Evolutionary conservation across 35 echinoderm and acorn worm genomes (phyloP).

Genomic region (Apostichopus japonicus): DNA sequence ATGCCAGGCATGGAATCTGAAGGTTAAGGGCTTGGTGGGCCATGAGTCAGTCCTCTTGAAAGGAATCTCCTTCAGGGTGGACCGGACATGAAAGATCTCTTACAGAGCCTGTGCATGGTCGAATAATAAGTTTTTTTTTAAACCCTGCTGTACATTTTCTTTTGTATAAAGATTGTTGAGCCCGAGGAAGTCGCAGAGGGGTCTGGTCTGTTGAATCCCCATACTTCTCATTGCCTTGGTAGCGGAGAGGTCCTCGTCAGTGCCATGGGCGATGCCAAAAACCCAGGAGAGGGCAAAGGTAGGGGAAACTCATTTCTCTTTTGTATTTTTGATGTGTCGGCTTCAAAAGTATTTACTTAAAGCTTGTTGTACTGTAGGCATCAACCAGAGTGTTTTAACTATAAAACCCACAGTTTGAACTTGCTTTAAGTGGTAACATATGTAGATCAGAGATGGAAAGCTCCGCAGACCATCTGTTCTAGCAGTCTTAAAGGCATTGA

Average conservation of each 20-base stretch:
- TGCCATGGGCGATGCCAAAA: conserved; percentile 82
- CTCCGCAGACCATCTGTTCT: no score
- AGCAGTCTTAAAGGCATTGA: no score
- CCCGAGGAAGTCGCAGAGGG: conserved; percentile 66
- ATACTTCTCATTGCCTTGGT: conserved; percentile 93
- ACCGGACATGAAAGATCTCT: no score
- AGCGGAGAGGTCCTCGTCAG: conserved; percentile 95
- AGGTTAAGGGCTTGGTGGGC: no score
- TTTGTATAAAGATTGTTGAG: conserved; percentile 65
- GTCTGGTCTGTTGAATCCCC: conserved; percentile 74
- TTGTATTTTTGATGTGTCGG: not conserved
- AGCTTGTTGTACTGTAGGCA: not conserved
- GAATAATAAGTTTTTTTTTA: no score
- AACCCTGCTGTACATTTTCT: no score
- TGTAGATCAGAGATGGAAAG: no score
- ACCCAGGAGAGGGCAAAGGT: conserved; percentile 89
- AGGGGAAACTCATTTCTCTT: not conserved
- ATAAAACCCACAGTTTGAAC: not conserved
- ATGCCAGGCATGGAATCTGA: no score
- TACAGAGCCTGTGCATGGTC: no score
- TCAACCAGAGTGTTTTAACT: not conserved
- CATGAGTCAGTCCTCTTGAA: no score
- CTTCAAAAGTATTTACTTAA: not conserved
- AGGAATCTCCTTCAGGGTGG: no score
- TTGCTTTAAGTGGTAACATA: no score